Conservation (phyloP, 2,797 vertebrate species). For the Chrosomus eos region DNA sequence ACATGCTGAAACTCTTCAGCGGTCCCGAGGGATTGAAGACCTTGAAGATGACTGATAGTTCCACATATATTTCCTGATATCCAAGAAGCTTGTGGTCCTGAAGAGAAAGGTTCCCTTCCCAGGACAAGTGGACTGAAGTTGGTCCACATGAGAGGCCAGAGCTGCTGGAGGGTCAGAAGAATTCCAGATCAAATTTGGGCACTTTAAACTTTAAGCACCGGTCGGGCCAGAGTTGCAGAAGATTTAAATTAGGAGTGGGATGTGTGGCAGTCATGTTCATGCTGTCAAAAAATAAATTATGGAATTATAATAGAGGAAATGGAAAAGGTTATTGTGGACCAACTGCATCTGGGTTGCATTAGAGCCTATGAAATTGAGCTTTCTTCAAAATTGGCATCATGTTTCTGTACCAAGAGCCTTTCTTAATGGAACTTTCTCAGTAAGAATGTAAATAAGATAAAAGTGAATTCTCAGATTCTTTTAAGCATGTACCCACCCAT, state of each 20-base stretch:
- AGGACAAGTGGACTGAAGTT: background rate
- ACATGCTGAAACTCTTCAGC: constrained; percentile 88
- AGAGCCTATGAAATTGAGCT: constrained; percentile 32
- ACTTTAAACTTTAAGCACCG: background rate
- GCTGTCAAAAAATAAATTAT: constrained; percentile 32
- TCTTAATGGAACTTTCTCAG: constrained; percentile 35
- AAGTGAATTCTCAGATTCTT: constrained; percentile 7
- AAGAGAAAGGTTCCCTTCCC: background rate
- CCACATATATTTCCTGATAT: constrained; percentile 70
- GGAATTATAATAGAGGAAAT: constrained; percentile 51
- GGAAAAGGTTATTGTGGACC: constrained; percentile 25
- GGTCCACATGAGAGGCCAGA: background rate
- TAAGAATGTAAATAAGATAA: constrained; percentile 23
- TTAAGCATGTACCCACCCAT: constrained; percentile 15
- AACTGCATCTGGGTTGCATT: constrained; percentile 40
- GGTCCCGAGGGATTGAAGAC: constrained; percentile 69
- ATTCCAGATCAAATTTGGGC: constrained; percentile 25
- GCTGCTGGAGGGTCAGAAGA: constrained; percentile 18
- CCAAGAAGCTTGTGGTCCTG: background rate
- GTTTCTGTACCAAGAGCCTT: constrained; percentile 1
- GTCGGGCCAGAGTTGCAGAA: background rate
- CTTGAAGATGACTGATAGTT: constrained; percentile 70
- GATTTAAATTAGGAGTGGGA: background rate
- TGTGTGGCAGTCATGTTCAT: background rate
- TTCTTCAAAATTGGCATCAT: constrained; percentile 33